Evolutionary conservation across 2,797 vertebrate genomes (phyloP), one percentile per base, ranked within the genome.

Genomic region (Myotis myotis): DNA sequence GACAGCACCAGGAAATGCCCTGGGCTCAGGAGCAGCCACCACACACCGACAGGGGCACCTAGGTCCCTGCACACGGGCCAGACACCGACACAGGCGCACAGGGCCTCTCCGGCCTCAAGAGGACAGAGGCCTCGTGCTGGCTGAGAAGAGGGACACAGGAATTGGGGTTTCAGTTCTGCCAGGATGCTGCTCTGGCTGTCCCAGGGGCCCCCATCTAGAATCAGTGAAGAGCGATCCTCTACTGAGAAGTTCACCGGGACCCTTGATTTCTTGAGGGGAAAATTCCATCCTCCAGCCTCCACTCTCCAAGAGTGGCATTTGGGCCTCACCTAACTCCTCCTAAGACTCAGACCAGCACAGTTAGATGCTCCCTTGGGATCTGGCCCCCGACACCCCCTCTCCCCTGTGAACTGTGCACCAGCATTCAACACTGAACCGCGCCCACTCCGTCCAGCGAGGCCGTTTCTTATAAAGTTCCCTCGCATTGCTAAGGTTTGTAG

Each of bases 41-140:
- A 0, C 6, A 7, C 22, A 12, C 5, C 28, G 9, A 15, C 30
- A 17, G n/a, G 2, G 5, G 16, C 15, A 5, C 25, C 49, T 25
- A 38, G 25, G 19, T 41, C 20, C 36, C 12, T 9, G 25, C 0
- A 15, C 12, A 2, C 0, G 0, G 5, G 16, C 49, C 10, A 16
- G 28, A 64, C n/a, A 28, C 13, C 2, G 1, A 11, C 10, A 7
- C 16, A 8, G 13, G 38, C 47, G 33, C 49, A 7, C 5, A 1
- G 10, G 10, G 30, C 70, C 8, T 17, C 36, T 53, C 41, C 36
- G 19, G 22, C 17, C 51, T 22, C 30, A 8, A 49, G 22, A 2
- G 23, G 23, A n/a, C 3, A 23, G 23, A 41, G 8, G 6, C 6
- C 36, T 20, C 10, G 0, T 2, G 22, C 13, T 38, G 38, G 8